Percentiles rank a stretch among this genome's conserved stretches.
Evolutionary conservation across 2,113 vertebrate species (phyloP).

Genomic region (Thamnophis sirtalis): DNA sequence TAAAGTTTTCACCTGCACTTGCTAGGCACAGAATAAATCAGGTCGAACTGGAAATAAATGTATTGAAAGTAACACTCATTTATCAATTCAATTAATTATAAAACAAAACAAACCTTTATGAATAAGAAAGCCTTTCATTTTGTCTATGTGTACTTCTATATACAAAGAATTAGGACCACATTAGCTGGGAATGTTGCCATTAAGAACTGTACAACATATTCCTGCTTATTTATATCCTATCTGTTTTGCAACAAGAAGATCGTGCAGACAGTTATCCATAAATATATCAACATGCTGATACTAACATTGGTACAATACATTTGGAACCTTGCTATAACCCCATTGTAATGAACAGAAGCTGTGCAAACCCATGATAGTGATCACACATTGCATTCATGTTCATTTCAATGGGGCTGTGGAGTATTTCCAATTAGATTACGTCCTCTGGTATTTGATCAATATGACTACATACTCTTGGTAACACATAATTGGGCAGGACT

Average conservation of each 20-base stretch:
- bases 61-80: slow-evolving; percentile 58
- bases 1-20: slow-evolving; percentile 61
- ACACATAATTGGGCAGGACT: not conserved
- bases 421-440: not conserved
- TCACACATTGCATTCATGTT: not conserved
- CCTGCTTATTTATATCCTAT: not conserved
- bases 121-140: slow-evolving; percentile 1
- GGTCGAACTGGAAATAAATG: slow-evolving; percentile 61
- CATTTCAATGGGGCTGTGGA: not conserved
- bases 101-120: slow-evolving; percentile 35
- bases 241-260: not conserved
- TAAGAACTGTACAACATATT: not conserved
- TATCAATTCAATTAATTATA: slow-evolving; percentile 57
- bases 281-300: not conserved
- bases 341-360: not conserved
- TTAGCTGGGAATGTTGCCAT: not conserved
- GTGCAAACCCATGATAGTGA: not conserved
- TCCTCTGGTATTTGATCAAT: not conserved
- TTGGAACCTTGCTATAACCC: not conserved
- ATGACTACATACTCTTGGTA: not conserved
- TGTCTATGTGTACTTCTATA: not conserved
- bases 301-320: not conserved
- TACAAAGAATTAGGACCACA: not conserved
- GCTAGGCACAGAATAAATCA: slow-evolving; percentile 61
- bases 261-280: not conserved